Evolutionary conservation across 2,888 invertebrate genomes (phyloP).

Genomic region (Leptopilina myrica): DNA sequence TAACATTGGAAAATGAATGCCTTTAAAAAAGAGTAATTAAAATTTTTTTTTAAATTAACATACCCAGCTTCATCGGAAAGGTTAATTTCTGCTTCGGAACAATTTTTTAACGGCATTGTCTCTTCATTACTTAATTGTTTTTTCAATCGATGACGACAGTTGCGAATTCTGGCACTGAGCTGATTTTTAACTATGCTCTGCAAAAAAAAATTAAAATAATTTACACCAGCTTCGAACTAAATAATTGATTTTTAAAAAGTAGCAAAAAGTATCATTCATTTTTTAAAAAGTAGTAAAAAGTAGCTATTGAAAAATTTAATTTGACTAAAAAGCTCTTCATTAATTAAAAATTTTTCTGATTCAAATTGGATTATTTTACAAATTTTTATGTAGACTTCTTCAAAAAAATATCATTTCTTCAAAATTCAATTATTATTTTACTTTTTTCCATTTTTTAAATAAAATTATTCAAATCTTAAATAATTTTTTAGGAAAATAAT

Average conservation of each 20-base stretch:
- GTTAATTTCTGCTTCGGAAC: neutral
- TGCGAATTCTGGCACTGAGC: constrained; percentile 28
- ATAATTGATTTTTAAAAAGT: neutral
- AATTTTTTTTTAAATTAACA: neutral
- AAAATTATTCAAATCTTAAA: too few species aligned
- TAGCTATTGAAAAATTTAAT: too few species aligned
- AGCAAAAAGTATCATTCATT: too few species aligned
- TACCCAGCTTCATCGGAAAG: neutral
- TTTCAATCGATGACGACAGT: constrained; percentile 21
- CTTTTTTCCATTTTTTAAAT: too few species aligned
- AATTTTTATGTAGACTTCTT: too few species aligned
- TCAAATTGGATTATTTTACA: too few species aligned
- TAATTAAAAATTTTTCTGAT: too few species aligned
- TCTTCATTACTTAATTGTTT: neutral
- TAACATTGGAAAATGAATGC: neutral
- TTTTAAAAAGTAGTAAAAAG: too few species aligned
- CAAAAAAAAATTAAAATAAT: constrained; percentile 2
- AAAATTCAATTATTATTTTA: too few species aligned
- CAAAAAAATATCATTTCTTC: too few species aligned
- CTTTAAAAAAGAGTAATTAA: neutral
- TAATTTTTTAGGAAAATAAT: too few species aligned
- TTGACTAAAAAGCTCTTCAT: too few species aligned
- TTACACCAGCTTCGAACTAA: neutral
- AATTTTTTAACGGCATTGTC: neutral
- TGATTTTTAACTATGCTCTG: constrained; percentile 35